A percentile compares a stretch with the other conserved stretches of the same genome.
phyloP scores from a whole-genome alignment of 2,797 vertebrate species.

The Bufotes viridis region DNA sequence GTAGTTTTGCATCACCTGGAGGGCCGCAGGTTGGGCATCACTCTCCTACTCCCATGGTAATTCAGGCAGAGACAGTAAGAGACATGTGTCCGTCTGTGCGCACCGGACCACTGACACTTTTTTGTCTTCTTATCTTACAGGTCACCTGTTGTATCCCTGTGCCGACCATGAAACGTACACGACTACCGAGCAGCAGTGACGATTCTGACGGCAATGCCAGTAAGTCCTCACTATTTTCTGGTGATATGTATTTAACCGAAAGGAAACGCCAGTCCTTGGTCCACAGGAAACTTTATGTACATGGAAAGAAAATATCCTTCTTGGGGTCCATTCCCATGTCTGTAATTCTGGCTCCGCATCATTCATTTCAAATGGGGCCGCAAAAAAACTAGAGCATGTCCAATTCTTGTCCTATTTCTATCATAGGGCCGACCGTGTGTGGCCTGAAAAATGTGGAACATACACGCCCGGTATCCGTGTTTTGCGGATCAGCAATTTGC shows the following conservation, averaged over 20 bases:
- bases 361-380: no score
- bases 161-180: constrained; percentile 91
- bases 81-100: not conserved
- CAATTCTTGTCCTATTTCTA: no score
- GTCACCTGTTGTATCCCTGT: constrained; percentile 74
- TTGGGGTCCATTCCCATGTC: not conserved
- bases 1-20: no score
- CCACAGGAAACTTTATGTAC: not conserved
- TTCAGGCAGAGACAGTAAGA: no score
- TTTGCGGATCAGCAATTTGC: no score
- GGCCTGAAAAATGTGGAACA: no score
- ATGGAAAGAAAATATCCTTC: not conserved
- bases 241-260: not conserved
- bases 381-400: no score
- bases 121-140: constrained; percentile 71
- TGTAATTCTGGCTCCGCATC: no score
- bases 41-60: no score
- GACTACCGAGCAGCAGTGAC: constrained; percentile 93
- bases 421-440: no score
- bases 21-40: no score
- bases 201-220: constrained; percentile 96
- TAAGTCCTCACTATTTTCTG: constrained; percentile 78
- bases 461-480: no score
- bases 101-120: not conserved
- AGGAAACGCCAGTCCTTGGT: not conserved